phyloP scores from a whole-genome alignment of 2,888 invertebrate genomes.

The Callimorpha dominula region DNA sequence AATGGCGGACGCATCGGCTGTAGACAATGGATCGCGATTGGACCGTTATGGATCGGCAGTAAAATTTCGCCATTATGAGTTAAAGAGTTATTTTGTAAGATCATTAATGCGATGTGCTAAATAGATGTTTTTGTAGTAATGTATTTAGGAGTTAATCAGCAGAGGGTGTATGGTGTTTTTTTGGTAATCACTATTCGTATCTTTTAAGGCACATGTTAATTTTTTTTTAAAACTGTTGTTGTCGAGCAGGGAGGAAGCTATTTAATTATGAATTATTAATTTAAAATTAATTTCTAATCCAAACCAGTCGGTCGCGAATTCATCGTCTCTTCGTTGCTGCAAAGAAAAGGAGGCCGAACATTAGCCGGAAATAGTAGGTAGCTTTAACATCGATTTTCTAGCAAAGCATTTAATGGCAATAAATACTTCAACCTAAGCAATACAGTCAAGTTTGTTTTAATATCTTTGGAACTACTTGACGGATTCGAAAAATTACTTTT shows the following conservation, averaged over 20 bases:
- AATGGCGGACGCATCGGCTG: conserved; percentile 71
- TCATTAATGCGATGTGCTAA: conserved; percentile 61
- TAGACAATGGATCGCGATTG: conserved; percentile 74
- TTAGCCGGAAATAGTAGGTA: background rate
- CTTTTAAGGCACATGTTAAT: conserved; percentile 23
- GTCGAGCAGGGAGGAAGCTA: background rate
- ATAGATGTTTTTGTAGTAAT: conserved; percentile 53
- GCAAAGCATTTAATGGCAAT: background rate
- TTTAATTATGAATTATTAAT: background rate
- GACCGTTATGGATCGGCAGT: conserved; percentile 79
- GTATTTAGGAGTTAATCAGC: conserved; percentile 48
- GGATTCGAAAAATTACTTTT: too few relatives aligned
- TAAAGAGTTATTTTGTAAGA: conserved; percentile 70
- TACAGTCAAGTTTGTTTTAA: background rate
- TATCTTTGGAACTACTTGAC: background rate
- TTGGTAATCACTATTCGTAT: conserved; percentile 18
- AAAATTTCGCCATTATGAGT: conserved; percentile 74
- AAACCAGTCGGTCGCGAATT: background rate
- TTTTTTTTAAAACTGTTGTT: background rate
- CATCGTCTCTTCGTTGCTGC: background rate
- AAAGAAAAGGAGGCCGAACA: background rate
- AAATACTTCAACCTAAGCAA: background rate
- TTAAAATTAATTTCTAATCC: too few relatives aligned
- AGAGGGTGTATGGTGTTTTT: conserved; percentile 48
- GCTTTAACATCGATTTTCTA: background rate